Evolutionary conservation across 1,140 invertebrate species (phyloP).

Genomic region (Aporrectodea caliginosa): DNA sequence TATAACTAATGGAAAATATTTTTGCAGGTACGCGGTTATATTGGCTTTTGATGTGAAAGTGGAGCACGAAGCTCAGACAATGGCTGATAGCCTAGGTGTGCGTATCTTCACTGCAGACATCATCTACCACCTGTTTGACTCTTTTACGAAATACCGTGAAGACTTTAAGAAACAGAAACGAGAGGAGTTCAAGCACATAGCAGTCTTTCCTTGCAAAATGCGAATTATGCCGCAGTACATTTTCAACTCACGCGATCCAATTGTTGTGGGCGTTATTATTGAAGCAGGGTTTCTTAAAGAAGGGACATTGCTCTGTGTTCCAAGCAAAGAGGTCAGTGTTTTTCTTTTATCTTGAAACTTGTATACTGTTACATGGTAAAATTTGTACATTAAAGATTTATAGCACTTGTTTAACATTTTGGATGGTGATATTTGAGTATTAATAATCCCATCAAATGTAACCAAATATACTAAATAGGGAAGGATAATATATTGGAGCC

Average conservation of each 20-base stretch:
- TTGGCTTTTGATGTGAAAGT: conserved; percentile 99
- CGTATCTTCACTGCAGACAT: conserved; percentile 99
- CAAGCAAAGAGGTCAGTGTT: conserved; percentile 75
- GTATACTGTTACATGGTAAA: no score
- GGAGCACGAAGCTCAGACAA: conserved; percentile 92
- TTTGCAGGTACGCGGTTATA: conserved; percentile 84
- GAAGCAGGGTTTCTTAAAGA: conserved; percentile 93
- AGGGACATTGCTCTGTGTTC: conserved; percentile 95
- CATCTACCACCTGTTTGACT: conserved; percentile 99
- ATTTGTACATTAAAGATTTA: no score
- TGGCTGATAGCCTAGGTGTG: conserved; percentile 89
- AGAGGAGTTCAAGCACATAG: conserved; percentile 87
- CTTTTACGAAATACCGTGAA: conserved; percentile 90
- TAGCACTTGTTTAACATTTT: no score
- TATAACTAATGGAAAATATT: no score
- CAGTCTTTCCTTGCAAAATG: conserved; percentile 97
- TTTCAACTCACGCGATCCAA: conserved; percentile 96
- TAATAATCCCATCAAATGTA: no score
- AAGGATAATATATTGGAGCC: no score
- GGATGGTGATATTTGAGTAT: no score
- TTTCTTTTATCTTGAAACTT: no score
- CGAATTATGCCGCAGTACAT: conserved; percentile 82
- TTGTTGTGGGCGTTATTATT: conserved; percentile 91
- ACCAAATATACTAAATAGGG: no score
- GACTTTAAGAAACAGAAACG: conserved; percentile 88